Evolutionary conservation across 2,113 vertebrate species (phyloP), one percentile per base, ranked within the genome.

Genomic region (Gadus macrocephalus): DNA sequence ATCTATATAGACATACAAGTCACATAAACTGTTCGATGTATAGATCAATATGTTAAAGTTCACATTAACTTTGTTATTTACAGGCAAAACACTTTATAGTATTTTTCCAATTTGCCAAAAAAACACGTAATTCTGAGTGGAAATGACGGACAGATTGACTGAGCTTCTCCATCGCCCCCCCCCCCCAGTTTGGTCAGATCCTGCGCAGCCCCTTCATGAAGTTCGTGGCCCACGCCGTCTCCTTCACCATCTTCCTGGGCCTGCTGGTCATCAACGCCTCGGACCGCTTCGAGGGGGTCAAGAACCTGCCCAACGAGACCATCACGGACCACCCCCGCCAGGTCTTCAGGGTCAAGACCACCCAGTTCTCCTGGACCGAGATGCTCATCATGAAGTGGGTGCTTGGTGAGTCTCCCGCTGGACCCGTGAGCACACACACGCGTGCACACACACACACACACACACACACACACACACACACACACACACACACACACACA

Each of bases 311-410:
- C 69, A 98, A 98, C 0, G 96, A 98, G 88, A 98, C 97, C 81
- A 94, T 96, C 89, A 98, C 94, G 0, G 97, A 98, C 84, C 93
- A 98, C 72, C 96, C 96, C 0, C 94, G 94, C 14, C 97, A 98
- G 81, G 94, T 98, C 82, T 98, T 98, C 89, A 85, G 97, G 78
- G 93, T 98, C 76, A 98, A 98, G 91, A 98, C 97, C 64, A 98
- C 97, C 3, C 95, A 95, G 85, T 98, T 98, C 89, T 97, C 97
- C 35, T 98, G 96, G 96, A 98, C 96, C 0, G 96, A 98, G 87
- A 82, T 98, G 90, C 89, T 98, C 83, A 98, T 98, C 89, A 97
- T 98, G 95, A 97, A 98, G 79, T 98, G 97, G 96, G 95, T 98
- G 53, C 75, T 98, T 81, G 96, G 96, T 98, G 91, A 97, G 95